Conservation (phyloP, 64 coral and sea anemone genomes). For the Trachythela sp. region DNA sequence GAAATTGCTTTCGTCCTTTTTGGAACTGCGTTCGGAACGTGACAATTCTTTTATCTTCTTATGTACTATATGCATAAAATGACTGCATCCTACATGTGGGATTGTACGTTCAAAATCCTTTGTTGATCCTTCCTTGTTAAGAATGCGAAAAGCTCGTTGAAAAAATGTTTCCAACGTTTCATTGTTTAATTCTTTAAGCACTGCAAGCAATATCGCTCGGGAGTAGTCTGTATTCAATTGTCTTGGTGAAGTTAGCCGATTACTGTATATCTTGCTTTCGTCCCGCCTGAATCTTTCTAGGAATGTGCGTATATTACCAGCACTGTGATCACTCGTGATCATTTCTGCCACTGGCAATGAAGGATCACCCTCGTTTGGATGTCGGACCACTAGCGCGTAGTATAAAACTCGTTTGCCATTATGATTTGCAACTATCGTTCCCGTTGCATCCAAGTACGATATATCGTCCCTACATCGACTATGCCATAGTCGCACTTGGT, state of each 20-base stretch:
- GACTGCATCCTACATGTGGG: constrained; percentile 39
- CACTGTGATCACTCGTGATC: constrained; percentile 17
- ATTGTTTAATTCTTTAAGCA: constrained; percentile 3
- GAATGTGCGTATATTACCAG: constrained; percentile 15
- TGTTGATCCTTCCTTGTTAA: neutral
- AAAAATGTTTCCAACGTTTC: constrained; percentile 11
- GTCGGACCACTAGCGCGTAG: constrained; percentile 16
- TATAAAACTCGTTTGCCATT: constrained; percentile 30
- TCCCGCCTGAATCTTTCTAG: neutral
- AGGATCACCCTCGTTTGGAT: neutral
- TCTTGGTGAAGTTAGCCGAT: neutral
- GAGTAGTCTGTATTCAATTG: neutral
- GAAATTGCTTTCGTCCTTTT: no score
- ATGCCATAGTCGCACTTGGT: constrained; percentile 49
- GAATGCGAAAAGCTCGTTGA: neutral
- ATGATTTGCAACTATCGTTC: constrained; percentile 6
- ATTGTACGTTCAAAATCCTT: neutral
- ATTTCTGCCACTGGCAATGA: constrained; percentile 48
- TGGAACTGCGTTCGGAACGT: neutral
- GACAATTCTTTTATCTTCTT: neutral
- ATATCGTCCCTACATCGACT: constrained; percentile 14
- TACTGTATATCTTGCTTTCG: neutral
- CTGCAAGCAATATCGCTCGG: neutral
- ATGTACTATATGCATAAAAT: constrained; percentile 35
- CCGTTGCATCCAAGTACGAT: constrained; percentile 29